Percentiles rank a stretch among this genome's conserved stretches.
Evolutionary conservation across 2,113 vertebrate genomes (phyloP).

Genomic region (Holacanthus passer): DNA sequence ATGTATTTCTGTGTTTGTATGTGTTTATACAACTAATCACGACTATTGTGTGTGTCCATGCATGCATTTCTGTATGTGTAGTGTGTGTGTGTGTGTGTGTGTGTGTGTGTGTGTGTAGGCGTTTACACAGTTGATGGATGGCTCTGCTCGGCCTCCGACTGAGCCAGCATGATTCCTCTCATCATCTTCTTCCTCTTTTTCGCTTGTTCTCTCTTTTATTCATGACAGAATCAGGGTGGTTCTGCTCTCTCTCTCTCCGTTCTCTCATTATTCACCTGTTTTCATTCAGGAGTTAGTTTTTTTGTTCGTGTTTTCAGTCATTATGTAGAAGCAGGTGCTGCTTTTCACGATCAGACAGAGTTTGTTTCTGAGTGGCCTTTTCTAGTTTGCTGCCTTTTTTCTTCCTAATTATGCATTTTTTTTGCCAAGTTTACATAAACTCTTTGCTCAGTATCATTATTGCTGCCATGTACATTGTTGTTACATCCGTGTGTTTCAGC

Average conservation of each 20-base stretch:
- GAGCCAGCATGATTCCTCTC: neutral
- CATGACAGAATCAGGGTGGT: neutral
- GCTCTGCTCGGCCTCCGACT: neutral
- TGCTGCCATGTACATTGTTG: neutral
- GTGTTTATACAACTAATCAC: neutral
- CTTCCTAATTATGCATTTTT: neutral
- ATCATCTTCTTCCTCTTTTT: neutral
- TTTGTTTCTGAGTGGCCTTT: neutral
- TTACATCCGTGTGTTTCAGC: conserved; percentile 13
- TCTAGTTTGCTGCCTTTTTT: neutral
- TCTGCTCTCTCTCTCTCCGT: neutral
- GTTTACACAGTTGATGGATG: conserved; percentile 21
- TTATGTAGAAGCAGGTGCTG: neutral
- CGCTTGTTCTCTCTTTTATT: neutral
- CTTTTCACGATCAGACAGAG: no score
- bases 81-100: neutral
- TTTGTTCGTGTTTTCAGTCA: neutral
- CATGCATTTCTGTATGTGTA: neutral
- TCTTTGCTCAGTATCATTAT: neutral
- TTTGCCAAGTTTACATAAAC: neutral
- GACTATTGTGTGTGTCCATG: neutral
- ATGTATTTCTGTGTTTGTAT: neutral
- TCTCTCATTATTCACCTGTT: neutral
- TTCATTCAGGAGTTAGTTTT: neutral
- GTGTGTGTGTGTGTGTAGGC: neutral